Conservation (phyloP, 2,888 invertebrate genomes). For the Sminthurides aquaticus region DNA sequence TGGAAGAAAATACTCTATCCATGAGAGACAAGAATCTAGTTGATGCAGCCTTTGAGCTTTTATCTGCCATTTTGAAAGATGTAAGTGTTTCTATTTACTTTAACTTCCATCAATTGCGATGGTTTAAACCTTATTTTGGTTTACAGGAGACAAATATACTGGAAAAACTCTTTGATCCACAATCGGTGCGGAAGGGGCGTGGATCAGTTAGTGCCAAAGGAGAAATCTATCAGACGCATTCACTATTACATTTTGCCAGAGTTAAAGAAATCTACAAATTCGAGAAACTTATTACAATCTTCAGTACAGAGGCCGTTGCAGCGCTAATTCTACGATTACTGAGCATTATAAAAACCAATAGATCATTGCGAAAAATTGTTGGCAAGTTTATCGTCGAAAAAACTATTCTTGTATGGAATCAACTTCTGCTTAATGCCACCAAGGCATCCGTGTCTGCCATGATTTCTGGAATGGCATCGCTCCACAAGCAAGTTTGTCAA, state of each 20-base stretch:
- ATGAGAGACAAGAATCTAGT: conserved; percentile 3
- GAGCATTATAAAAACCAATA: conserved; percentile 22
- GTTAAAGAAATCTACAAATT: neutral
- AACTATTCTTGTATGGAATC: conserved; percentile 31
- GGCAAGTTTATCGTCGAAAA: conserved; percentile 27
- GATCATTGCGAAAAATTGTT: conserved; percentile 17
- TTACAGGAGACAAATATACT: conserved; percentile 8
- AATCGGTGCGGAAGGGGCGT: conserved; percentile 5
- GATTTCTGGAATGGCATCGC: conserved; percentile 30
- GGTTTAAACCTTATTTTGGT: no score
- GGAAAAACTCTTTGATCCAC: conserved; percentile 12
- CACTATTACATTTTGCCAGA: neutral
- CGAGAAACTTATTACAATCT: neutral
- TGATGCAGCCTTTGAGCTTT: conserved; percentile 6
- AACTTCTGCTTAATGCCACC: conserved; percentile 35
- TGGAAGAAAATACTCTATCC: conserved; percentile 1
- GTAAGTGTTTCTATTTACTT: no score
- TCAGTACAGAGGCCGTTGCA: conserved; percentile 30
- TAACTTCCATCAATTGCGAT: no score
- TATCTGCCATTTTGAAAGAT: neutral
- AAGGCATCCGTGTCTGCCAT: conserved; percentile 23
- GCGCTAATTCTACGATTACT: conserved; percentile 28
- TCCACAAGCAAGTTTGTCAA: conserved; percentile 26
- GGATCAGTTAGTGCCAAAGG: conserved; percentile 31
- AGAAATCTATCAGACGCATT: conserved; percentile 30